Percentiles rank a stretch among this genome's conserved stretches.
These are phyloP conservation scores for Horisme vitalbata DNA, from an alignment of 2,888 invertebrate species.

Conservation along the genomic window DNA sequence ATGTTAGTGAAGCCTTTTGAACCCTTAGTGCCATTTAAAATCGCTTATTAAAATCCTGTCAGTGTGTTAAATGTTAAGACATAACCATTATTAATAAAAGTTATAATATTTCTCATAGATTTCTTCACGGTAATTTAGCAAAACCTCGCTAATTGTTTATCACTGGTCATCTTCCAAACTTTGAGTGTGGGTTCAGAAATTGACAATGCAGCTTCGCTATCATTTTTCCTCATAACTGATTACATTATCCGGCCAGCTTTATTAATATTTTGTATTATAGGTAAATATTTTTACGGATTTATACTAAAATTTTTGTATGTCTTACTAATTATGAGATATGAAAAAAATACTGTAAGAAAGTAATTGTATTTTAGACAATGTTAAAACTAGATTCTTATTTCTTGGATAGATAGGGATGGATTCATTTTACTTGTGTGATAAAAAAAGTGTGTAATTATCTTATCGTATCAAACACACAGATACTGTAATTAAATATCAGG, in stretches of 20 bases:
- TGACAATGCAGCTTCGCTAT: not conserved
- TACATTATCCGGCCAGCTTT: slow-evolving; percentile 3
- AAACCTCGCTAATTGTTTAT: too few relatives aligned
- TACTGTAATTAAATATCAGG: too few relatives aligned
- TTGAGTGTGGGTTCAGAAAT: too few relatives aligned
- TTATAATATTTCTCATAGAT: too few relatives aligned
- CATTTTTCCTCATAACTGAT: too few relatives aligned
- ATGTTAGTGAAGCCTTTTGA: not conserved
- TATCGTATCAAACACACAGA: too few relatives aligned
- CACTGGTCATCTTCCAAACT: too few relatives aligned
- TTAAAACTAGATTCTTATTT: not conserved
- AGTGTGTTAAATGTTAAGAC: not conserved
- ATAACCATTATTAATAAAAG: too few relatives aligned
- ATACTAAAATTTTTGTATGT: slow-evolving; percentile 1
- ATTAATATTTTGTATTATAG: slow-evolving; percentile 3
- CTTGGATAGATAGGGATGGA: too few relatives aligned
- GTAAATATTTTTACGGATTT: slow-evolving; percentile 9
- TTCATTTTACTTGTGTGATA: too few relatives aligned
- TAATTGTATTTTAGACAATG: not conserved
- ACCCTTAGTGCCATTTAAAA: not conserved
- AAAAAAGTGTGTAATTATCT: too few relatives aligned
- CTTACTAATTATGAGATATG: not conserved
- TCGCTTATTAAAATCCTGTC: not conserved
- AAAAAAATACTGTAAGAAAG: not conserved
- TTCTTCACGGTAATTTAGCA: too few relatives aligned